These are phyloP conservation scores for Rhabdomys dilectus DNA, from an alignment of 2,113 vertebrate genomes.

Conservation along the genomic window DNA sequence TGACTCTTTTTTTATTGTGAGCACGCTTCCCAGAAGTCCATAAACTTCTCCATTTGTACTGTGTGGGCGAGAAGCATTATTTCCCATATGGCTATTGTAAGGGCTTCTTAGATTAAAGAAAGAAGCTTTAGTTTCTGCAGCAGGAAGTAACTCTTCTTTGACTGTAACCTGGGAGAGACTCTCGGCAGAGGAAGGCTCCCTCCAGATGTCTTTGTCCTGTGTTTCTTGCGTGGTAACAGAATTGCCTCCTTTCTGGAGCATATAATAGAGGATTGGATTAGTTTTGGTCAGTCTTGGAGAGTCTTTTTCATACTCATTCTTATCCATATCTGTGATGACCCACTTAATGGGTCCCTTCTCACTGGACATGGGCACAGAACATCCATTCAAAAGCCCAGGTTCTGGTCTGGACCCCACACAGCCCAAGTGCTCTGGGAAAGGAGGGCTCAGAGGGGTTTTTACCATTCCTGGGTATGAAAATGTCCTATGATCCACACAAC, in stretches of 20 bases:
- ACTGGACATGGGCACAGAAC: constrained; percentile 89
- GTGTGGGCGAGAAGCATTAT: constrained; percentile 84
- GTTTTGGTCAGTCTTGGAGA: constrained; percentile 97
- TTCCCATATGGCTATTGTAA: constrained; percentile 88
- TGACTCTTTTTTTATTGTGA: constrained; percentile 90
- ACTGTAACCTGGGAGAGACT: constrained; percentile 82
- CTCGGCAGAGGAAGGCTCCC: constrained; percentile 86
- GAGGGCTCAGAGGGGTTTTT: constrained; percentile 86
- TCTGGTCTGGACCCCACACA: constrained; percentile 86
- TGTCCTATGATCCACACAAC: constrained; percentile 88
- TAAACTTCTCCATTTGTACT: constrained; percentile 87
- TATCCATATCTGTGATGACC: constrained; percentile 91
- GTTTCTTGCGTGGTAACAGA: constrained; percentile 89
- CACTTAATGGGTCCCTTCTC: constrained; percentile 94
- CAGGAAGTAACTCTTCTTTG: constrained; percentile 87
- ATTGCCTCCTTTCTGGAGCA: constrained; percentile 95
- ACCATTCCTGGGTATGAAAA: constrained; percentile 88
- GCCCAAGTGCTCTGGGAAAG: constrained; percentile 88
- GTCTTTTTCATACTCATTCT: constrained; percentile 91
- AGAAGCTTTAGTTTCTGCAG: constrained; percentile 84
- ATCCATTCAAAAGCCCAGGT: constrained; percentile 88
- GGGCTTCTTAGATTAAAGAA: constrained; percentile 87
- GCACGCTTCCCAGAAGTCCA: constrained; percentile 88
- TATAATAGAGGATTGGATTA: constrained; percentile 98
- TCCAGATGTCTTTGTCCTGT: constrained; percentile 87